Evolutionary conservation across 2,797 vertebrate genomes (phyloP).

Genomic region (Triplophysa yarkandensis): DNA sequence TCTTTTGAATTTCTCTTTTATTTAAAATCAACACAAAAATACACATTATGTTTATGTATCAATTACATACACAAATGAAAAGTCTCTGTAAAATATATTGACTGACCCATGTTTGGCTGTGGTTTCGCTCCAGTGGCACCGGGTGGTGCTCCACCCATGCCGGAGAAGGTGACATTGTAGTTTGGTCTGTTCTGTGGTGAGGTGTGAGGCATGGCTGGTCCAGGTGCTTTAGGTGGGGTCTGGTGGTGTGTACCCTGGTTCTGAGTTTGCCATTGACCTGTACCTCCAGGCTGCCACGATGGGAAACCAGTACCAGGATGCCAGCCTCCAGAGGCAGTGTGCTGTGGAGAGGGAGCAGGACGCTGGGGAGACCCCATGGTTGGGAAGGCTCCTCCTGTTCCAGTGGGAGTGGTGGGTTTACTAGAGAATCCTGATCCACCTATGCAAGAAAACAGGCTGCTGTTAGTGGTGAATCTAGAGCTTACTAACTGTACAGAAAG

Average conservation of each 20-base stretch:
- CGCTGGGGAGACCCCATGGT: constrained; percentile 90
- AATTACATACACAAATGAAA: not conserved
- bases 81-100: not conserved
- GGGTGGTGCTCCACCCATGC: constrained; percentile 78
- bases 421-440: constrained; percentile 92
- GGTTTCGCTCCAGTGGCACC: constrained; percentile 77
- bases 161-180: constrained; percentile 93
- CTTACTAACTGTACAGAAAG: not conserved
- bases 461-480: not conserved
- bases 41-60: not conserved
- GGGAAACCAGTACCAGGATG: constrained; percentile 76
- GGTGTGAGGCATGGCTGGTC: constrained; percentile 79
- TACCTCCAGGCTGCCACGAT: constrained; percentile 77
- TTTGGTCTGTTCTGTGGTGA: constrained; percentile 95
- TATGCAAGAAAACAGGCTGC: constrained; percentile 39
- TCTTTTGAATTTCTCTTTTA: too few relatives aligned
- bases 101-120: constrained; percentile 78
- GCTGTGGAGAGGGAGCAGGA: constrained; percentile 85
- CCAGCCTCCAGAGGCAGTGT: constrained; percentile 79
- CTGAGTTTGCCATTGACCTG: constrained; percentile 69
- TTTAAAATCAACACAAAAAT: too few relatives aligned
- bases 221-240: constrained; percentile 68
- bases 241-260: constrained; percentile 69
- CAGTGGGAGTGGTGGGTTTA: constrained; percentile 94
- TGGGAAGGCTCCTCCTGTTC: constrained; percentile 86